Percentiles rank a stretch among this genome's conserved stretches.
Conservation (phyloP, 2,113 vertebrate species). For the Polypterus senegalus region DNA sequence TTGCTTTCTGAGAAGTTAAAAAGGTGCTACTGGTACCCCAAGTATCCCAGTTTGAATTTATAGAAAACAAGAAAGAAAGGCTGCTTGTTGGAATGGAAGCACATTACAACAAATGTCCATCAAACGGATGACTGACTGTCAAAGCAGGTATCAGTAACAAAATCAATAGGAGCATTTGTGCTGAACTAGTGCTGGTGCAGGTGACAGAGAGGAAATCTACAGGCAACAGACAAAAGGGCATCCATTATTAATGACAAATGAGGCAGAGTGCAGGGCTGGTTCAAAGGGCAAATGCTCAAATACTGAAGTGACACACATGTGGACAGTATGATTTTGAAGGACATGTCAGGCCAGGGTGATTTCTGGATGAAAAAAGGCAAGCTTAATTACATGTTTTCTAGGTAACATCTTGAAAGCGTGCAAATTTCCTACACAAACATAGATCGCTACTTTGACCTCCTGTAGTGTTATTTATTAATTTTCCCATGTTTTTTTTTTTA, state of each 20-base stretch:
- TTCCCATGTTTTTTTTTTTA: too few species aligned
- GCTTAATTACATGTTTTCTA: too few species aligned
- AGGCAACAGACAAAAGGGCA: conserved; percentile 33
- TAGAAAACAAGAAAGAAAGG: background rate
- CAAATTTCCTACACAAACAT: too few species aligned
- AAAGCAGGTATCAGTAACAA: conserved; percentile 48
- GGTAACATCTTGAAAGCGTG: too few species aligned
- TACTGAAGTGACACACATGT: too few species aligned
- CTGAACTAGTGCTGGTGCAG: conserved; percentile 38
- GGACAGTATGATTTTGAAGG: too few species aligned
- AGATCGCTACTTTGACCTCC: too few species aligned
- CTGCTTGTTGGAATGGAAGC: background rate
- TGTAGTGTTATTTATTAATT: too few species aligned
- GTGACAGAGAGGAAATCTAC: conserved; percentile 27
- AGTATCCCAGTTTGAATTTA: background rate
- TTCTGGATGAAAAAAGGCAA: too few species aligned
- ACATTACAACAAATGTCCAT: background rate
- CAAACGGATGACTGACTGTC: conserved; percentile 7
- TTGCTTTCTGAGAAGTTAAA: too few species aligned
- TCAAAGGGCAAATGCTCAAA: conserved; percentile 40
- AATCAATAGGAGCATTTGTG: conserved; percentile 51
- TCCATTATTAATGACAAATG: conserved; percentile 49
- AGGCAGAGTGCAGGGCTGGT: conserved; percentile 35
- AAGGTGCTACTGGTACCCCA: too few species aligned
- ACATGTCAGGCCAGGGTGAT: too few species aligned